A percentile compares a stretch with the other conserved stretches of the same genome.
Conservation (phyloP, 2,888 invertebrate genomes). For the Keiferia lycopersicella region DNA sequence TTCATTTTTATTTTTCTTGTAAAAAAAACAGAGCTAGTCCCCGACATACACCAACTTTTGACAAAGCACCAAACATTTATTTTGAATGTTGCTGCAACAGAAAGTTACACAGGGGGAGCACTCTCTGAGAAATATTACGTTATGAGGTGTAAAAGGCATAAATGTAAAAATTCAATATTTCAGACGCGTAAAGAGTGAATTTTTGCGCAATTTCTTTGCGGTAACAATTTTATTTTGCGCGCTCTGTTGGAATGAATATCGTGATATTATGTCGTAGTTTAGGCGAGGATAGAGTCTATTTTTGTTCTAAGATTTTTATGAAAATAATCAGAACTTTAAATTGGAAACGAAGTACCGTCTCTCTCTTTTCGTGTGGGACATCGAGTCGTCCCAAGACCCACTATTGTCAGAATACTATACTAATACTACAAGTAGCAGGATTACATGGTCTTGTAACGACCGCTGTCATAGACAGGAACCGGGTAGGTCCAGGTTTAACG, state of each 20-base stretch:
- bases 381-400: too few species aligned
- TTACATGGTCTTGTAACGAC: too few species aligned
- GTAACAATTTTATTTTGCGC: conserved; percentile 59
- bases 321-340: too few species aligned
- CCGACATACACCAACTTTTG: conserved; percentile 55
- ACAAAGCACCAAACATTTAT: conserved; percentile 79
- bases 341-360: too few species aligned
- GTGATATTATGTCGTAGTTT: conserved; percentile 27
- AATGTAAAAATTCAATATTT: conserved; percentile 81
- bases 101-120: conserved; percentile 66
- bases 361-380: too few species aligned
- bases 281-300: not conserved
- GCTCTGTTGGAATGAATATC: conserved; percentile 40
- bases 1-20: not conserved
- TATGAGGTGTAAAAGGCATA: conserved; percentile 81
- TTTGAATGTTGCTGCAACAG: conserved; percentile 76
- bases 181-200: conserved; percentile 63
- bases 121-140: conserved; percentile 76
- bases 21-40: conserved; percentile 22
- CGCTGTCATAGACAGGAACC: too few species aligned
- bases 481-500: too few species aligned
- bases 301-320: too few species aligned
- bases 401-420: too few species aligned
- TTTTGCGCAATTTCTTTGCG: conserved; percentile 66
- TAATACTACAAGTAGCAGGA: too few species aligned